phyloP scores from a whole-genome alignment of 1,140 invertebrate species.

The Ganaspis sp. region DNA sequence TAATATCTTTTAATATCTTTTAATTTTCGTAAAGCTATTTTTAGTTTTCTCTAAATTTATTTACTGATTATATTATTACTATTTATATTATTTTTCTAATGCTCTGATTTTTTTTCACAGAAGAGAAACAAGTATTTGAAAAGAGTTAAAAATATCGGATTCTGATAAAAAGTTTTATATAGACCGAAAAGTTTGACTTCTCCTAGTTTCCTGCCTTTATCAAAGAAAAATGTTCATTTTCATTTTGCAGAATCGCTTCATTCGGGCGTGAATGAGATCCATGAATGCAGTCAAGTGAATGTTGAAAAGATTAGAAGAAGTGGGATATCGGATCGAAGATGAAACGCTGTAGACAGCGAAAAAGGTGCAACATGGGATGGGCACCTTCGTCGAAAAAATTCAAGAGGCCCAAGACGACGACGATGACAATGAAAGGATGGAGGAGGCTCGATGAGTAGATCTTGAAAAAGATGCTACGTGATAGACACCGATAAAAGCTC shows the following conservation, averaged over 20 bases:
- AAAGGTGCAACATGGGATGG: constrained; percentile 40
- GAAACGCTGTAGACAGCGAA: constrained; percentile 42
- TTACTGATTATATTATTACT: too few species aligned
- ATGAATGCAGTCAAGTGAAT: constrained; percentile 15
- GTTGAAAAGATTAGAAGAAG: constrained; percentile 8
- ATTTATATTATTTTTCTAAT: too few species aligned
- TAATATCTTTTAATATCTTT: too few species aligned
- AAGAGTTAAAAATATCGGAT: background rate
- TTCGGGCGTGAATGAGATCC: background rate
- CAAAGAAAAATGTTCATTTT: background rate
- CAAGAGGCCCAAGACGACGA: constrained; percentile 56
- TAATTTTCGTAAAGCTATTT: too few species aligned
- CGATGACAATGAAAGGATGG: constrained; percentile 36
- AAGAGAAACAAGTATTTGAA: background rate
- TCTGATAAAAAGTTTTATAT: background rate
- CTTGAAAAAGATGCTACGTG: constrained; percentile 43
- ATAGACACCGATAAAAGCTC: constrained; percentile 40
- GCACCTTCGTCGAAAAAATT: constrained; percentile 46
- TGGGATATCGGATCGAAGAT: constrained; percentile 38
- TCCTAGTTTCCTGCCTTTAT: background rate
- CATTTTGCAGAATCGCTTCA: background rate
- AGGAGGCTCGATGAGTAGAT: constrained; percentile 36
- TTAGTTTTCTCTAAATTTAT: too few species aligned
- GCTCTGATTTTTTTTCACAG: background rate
- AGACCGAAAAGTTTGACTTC: background rate